A percentile compares a stretch with the other conserved stretches of the same genome.
These are phyloP conservation scores for Pavo muticus DNA, from an alignment of 2,113 vertebrate genomes.

Conservation along the genomic window DNA sequence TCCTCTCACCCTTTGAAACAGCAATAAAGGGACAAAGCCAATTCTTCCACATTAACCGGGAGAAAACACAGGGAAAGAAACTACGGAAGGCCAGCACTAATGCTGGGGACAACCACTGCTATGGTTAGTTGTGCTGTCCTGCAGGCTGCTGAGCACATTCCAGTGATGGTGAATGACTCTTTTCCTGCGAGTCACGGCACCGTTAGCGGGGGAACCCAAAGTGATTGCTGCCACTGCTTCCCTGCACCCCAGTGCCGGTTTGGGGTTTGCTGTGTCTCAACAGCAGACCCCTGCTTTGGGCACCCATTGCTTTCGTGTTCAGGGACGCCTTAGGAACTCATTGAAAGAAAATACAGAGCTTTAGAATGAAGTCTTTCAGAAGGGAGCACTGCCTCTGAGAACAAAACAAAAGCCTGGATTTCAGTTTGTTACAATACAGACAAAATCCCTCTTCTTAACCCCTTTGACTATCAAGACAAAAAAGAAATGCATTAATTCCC, in stretches of 20 bases:
- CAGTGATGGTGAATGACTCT: slow-evolving; percentile 7
- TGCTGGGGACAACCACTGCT: slow-evolving; percentile 55
- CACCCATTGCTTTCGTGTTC: background rate
- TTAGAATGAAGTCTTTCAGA: background rate
- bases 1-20: slow-evolving; percentile 56
- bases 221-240: background rate
- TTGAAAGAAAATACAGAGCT: background rate
- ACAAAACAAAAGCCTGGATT: background rate
- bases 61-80: background rate
- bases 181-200: background rate
- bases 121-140: slow-evolving; percentile 58
- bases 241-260: background rate
- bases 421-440: background rate
- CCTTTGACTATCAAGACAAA: background rate
- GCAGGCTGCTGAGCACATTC: slow-evolving; percentile 51
- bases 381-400: background rate
- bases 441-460: background rate
- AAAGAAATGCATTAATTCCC: background rate
- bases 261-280: background rate
- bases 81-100: slow-evolving; percentile 36
- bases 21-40: background rate
- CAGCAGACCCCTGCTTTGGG: background rate
- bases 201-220: slow-evolving; percentile 39
- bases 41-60: background rate
- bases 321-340: background rate